phyloP scores from a whole-genome alignment of 2,888 invertebrate genomes.

The Brenthis daphne region DNA sequence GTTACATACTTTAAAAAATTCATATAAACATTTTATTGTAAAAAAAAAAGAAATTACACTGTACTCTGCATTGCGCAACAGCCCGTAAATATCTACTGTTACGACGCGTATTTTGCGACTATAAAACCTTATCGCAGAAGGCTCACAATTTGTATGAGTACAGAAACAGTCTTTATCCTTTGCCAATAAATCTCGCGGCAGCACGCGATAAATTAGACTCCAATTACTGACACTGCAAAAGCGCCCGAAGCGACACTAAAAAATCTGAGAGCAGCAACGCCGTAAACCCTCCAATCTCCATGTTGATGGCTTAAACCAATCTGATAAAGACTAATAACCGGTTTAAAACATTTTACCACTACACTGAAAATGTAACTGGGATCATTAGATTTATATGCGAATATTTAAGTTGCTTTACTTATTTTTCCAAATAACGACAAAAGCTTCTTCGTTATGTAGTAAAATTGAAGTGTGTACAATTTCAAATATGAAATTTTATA shows the following conservation, averaged over 20 bases:
- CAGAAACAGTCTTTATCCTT: slow-evolving; percentile 55
- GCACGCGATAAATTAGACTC: slow-evolving; percentile 61
- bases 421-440: neutral
- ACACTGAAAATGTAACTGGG: neutral
- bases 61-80: slow-evolving; percentile 18
- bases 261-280: slow-evolving; percentile 30
- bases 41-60: neutral
- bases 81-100: slow-evolving; percentile 18
- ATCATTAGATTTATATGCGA: neutral
- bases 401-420: neutral
- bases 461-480: no score
- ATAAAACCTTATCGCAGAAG: slow-evolving; percentile 25
- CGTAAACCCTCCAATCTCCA: slow-evolving; percentile 34
- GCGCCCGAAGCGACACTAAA: slow-evolving; percentile 34
- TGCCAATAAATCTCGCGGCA: slow-evolving; percentile 57
- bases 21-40: slow-evolving; percentile 10
- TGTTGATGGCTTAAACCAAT: slow-evolving; percentile 30
- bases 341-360: slow-evolving; percentile 21
- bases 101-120: slow-evolving; percentile 8
- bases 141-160: slow-evolving; percentile 37
- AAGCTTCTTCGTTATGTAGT: no score
- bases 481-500: no score
- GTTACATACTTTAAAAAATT: slow-evolving; percentile 4
- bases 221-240: slow-evolving; percentile 46
- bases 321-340: slow-evolving; percentile 30